A percentile compares a stretch with the other conserved stretches of the same genome.
Conservation (phyloP, 2,888 invertebrate genomes). For the Stenodema calcarata region DNA sequence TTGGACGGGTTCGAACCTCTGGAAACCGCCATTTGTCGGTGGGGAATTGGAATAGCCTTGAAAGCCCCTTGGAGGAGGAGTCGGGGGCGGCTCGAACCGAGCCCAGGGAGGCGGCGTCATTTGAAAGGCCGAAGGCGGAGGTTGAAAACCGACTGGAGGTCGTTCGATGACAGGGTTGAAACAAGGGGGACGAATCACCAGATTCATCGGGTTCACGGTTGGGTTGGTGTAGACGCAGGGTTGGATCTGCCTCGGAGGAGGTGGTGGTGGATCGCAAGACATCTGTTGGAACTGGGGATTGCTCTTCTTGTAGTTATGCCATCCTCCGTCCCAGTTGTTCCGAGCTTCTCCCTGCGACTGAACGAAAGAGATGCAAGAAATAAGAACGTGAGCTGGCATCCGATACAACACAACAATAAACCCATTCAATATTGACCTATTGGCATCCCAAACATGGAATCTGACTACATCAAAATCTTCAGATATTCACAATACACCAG, state of each 20-base stretch:
- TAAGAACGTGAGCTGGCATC: neutral
- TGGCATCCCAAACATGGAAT: no score
- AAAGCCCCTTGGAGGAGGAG: slow-evolving; percentile 20
- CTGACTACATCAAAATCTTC: no score
- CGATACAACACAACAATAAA: no score
- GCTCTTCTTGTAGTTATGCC: slow-evolving; percentile 45
- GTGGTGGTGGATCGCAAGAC: slow-evolving; percentile 28
- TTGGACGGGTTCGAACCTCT: neutral
- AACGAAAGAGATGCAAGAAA: neutral
- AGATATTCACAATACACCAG: no score
- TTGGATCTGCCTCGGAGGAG: slow-evolving; percentile 25
- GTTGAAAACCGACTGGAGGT: slow-evolving; percentile 12
- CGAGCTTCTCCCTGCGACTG: slow-evolving; percentile 15
- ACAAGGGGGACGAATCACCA: slow-evolving; percentile 29
- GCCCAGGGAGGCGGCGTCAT: slow-evolving; percentile 21
- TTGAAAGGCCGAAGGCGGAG: neutral
- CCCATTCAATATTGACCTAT: no score
- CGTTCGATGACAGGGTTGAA: slow-evolving; percentile 37
- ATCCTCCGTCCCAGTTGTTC: slow-evolving; percentile 41
- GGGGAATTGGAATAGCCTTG: neutral
- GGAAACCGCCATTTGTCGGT: neutral
- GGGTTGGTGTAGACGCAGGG: slow-evolving; percentile 27
- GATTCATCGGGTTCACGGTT: slow-evolving; percentile 36
- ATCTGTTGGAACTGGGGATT: neutral
- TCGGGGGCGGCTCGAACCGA: slow-evolving; percentile 32